Percentiles rank a stretch among this genome's conserved stretches.
Evolutionary conservation across 2,113 vertebrate species (phyloP).

Genomic region (Zosterops hypoxanthus): DNA sequence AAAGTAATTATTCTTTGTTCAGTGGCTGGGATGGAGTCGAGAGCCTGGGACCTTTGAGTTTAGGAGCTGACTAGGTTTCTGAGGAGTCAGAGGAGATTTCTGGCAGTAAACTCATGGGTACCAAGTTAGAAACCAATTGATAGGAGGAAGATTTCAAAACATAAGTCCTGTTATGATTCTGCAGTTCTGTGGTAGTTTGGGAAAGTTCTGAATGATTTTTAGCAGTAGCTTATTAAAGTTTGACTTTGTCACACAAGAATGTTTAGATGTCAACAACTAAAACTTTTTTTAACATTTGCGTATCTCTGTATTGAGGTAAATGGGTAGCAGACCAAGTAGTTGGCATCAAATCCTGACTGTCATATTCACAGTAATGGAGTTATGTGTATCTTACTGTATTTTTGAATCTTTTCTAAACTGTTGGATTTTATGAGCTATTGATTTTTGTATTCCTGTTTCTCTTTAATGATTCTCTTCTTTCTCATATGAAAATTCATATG

Average conservation of each 20-base stretch:
- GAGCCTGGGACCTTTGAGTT: background rate
- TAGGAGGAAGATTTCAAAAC: background rate
- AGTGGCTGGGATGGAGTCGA: background rate
- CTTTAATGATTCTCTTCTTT: background rate
- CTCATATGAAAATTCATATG: background rate
- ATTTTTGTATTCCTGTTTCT: background rate
- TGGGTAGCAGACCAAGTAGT: background rate
- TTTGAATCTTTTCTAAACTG: background rate
- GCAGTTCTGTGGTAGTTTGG: background rate
- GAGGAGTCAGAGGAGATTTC: background rate
- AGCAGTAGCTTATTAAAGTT: background rate
- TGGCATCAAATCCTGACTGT: background rate
- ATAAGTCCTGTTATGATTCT: background rate
- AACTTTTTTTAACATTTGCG: rapidly evolving
- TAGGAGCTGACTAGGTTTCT: background rate
- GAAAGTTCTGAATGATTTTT: background rate
- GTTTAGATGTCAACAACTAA: background rate
- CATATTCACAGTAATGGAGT: background rate
- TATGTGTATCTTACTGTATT: background rate
- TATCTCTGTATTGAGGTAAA: rapidly evolving
- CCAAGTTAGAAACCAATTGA: background rate
- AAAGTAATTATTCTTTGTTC: background rate
- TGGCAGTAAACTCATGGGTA: background rate
- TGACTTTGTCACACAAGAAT: background rate
- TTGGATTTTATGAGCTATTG: background rate